phyloP scores from a whole-genome alignment of 2,797 vertebrate genomes.

The Crocodylus rhombifer region DNA sequence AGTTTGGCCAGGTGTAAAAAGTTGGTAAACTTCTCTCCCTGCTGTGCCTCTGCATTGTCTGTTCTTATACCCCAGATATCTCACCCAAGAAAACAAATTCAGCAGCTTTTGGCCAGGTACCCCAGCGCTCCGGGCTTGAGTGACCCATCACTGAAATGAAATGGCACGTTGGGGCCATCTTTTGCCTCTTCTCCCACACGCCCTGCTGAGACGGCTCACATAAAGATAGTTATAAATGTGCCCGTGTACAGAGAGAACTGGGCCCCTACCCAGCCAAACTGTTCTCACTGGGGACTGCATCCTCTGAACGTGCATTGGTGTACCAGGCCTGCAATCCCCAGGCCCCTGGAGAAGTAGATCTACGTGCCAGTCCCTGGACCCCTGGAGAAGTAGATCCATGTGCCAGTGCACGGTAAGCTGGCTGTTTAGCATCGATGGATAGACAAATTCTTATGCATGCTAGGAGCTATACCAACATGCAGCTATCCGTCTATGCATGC shows the following conservation, averaged over 20 bases:
- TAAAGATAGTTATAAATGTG: neutral
- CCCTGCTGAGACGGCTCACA: too few relatives aligned
- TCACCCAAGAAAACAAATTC: accelerated
- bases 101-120: neutral
- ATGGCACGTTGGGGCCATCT: neutral
- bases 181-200: neutral
- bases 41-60: neutral
- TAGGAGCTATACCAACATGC: accelerated
- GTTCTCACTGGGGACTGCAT: neutral
- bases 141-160: accelerated
- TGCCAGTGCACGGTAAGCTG: neutral
- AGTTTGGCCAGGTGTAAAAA: neutral
- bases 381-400: too few relatives aligned
- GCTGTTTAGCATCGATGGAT: neutral
- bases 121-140: neutral
- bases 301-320: neutral
- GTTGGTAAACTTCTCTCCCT: neutral
- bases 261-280: neutral
- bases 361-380: neutral
- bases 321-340: too few relatives aligned
- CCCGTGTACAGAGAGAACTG: neutral
- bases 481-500: neutral
- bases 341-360: neutral
- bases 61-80: neutral
- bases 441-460: accelerated